phyloP scores from a whole-genome alignment of 1,140 invertebrate genomes.

The Melipona quadrifasciata region DNA sequence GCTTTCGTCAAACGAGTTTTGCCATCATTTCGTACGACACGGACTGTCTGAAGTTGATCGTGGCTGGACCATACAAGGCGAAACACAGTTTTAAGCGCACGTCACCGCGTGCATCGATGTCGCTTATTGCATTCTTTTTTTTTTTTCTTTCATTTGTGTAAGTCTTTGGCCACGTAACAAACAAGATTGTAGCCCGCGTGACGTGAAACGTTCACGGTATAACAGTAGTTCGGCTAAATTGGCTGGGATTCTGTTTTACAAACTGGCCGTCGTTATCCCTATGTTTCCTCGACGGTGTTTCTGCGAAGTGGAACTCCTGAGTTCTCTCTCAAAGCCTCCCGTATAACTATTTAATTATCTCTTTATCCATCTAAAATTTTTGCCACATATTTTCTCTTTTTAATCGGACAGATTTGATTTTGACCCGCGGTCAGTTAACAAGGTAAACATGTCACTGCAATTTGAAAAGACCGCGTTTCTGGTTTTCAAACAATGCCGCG shows the following conservation, averaged over 20 bases:
- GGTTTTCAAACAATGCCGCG: background rate
- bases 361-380: background rate
- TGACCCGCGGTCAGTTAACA: too few species aligned
- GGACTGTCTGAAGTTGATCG: constrained; percentile 5
- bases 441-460: too few species aligned
- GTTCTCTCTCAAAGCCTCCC: background rate
- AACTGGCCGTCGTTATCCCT: background rate
- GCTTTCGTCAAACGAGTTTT: background rate
- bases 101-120: background rate
- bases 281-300: background rate
- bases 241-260: background rate
- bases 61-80: background rate
- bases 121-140: background rate
- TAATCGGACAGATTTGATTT: background rate
- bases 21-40: constrained; percentile 6
- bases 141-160: background rate
- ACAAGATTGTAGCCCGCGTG: background rate
- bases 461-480: background rate
- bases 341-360: background rate
- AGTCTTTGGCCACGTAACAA: background rate
- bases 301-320: background rate
- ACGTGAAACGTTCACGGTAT: background rate
- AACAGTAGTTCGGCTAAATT: background rate
- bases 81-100: background rate
- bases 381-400: background rate